These are phyloP conservation scores for Synergus laeviventris DNA, from an alignment of 2,888 invertebrate species.

Conservation along the genomic window DNA sequence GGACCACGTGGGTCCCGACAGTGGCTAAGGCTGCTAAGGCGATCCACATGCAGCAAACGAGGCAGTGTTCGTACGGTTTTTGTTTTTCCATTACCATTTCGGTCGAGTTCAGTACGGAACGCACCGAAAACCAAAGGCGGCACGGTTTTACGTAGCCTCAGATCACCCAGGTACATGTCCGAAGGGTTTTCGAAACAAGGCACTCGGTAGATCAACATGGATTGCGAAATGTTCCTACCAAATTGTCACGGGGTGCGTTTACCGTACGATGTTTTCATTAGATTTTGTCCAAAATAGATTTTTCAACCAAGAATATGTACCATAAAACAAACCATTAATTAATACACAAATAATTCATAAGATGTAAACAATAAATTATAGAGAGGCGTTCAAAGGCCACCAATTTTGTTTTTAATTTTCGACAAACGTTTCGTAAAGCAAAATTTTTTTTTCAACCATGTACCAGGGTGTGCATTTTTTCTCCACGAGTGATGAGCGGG, in stretches of 20 bases:
- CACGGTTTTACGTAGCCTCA: constrained; percentile 71
- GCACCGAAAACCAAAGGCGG: constrained; percentile 73
- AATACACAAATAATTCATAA: not conserved
- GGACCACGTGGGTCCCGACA: constrained; percentile 83
- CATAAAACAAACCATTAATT: not conserved
- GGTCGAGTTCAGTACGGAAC: constrained; percentile 73
- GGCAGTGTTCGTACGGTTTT: constrained; percentile 76
- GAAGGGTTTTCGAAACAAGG: constrained; percentile 60
- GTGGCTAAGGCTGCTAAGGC: constrained; percentile 78
- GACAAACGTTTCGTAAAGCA: not conserved
- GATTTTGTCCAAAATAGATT: constrained; percentile 47
- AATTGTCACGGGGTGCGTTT: constrained; percentile 53
- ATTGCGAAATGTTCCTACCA: constrained; percentile 64
- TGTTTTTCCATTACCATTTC: constrained; percentile 70
- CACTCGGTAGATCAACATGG: constrained; percentile 57
- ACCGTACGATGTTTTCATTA: constrained; percentile 50
- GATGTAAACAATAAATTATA: not conserved
- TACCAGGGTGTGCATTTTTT: constrained; percentile 64
- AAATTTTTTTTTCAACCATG: constrained; percentile 58
- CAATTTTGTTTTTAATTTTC: constrained; percentile 2
- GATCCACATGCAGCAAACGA: constrained; percentile 80
- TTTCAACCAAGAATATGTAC: not conserved
- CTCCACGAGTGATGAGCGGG: constrained; percentile 60
- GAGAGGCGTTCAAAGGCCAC: not conserved
- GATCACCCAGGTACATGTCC: constrained; percentile 75